phyloP scores from a whole-genome alignment of 1,140 invertebrate species.

The Platyscapa corneri region DNA sequence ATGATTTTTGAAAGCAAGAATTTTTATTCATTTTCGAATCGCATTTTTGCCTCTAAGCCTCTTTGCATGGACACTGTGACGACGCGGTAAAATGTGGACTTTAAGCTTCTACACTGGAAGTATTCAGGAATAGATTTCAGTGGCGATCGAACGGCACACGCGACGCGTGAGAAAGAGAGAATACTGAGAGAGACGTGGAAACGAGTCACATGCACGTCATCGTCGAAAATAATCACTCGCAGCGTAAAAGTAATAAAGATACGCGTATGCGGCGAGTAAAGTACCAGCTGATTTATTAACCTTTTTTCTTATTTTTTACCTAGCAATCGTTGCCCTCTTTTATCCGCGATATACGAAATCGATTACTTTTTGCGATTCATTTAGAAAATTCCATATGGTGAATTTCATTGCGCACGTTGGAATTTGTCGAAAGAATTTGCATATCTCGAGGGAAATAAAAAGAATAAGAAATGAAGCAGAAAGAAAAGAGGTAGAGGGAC shows the following conservation, averaged over 20 bases:
- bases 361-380: neutral
- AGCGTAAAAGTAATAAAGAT: conserved; percentile 3
- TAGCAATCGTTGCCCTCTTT: too few relatives aligned
- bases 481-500: neutral
- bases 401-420: conserved; percentile 2
- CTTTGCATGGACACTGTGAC: neutral
- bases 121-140: conserved; percentile 25
- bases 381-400: conserved; percentile 27
- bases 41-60: neutral
- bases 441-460: neutral
- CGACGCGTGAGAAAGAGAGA: conserved; percentile 4
- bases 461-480: neutral
- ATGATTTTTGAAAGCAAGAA: neutral
- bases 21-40: neutral
- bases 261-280: neutral
- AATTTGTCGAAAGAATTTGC: conserved; percentile 5
- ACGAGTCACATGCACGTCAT: conserved; percentile 28
- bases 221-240: conserved; percentile 38
- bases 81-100: neutral
- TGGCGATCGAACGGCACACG: neutral
- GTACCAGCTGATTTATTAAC: neutral
- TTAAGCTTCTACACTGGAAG: neutral
- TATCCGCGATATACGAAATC: neutral
- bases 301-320: neutral
- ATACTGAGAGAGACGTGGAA: conserved; percentile 14